Evolutionary conservation across 2,888 invertebrate genomes (phyloP), one percentile per base, ranked within the genome.

Genomic region (Xestia ashworthii): DNA sequence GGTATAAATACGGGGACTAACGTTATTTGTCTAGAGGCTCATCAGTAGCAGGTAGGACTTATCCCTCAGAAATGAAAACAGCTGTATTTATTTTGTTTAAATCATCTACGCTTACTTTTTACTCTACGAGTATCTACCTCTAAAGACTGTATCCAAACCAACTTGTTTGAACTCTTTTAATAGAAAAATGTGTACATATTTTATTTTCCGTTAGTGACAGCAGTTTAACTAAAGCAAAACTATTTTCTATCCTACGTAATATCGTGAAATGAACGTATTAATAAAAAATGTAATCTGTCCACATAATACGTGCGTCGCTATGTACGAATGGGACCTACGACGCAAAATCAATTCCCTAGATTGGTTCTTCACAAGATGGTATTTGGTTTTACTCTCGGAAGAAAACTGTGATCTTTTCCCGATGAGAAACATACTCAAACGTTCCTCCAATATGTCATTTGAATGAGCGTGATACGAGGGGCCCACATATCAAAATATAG

Each of bases 401-500:
- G 92, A 93, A 93, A 94, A 92, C 91, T 93, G 92, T 91, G 89
- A 93, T 93, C 91, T 91, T 92, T 93, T 92, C 89, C 88, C 92
- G 92, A 93, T 93, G 92, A 92, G 90, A 92, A 92, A 92, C 91
- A 92, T 92, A 92, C 93, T 92, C 90, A 93, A 95, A 94, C 93
- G 94, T 93, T 94, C 92, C 92, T 93, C 92, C 94, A 94, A 96
- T 96, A 95, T 95, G 95, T 95, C 95, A 95, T 95, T 94, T 94
- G 94, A 95, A 95, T 95, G 94, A 94, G 93, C 93, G 93, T 92
- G 92, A 94, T 95, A 93, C 93, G 93, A 93, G 93, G 91, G 91
- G 90, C 92, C 92, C 92, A 88, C 92, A 93, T 93, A 94, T 94
- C 93, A 93, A 93, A 94, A 95, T 95, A 94, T 94, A 92, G 91